Evolutionary conservation across 1,140 invertebrate genomes (phyloP).

Genomic region (Microplitis demolitor): DNA sequence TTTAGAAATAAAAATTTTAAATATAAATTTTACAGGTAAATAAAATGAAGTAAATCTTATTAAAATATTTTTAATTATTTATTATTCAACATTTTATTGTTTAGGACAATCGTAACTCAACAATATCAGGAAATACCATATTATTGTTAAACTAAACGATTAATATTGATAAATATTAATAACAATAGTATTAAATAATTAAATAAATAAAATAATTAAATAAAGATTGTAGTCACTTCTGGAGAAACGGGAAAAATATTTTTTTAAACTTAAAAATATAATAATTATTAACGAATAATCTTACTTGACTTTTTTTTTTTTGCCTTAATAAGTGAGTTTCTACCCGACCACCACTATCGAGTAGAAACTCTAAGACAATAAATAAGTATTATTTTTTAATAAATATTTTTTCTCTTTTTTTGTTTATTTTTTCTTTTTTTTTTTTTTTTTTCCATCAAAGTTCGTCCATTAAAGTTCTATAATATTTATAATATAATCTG

Average conservation of each 20-base stretch:
- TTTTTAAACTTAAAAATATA: constrained; percentile 46
- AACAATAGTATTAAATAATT: constrained; percentile 36
- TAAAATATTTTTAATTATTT: neutral
- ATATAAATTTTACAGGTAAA: neutral
- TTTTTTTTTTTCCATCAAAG: constrained; percentile 26
- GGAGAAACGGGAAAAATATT: constrained; percentile 55
- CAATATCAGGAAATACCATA: constrained; percentile 45
- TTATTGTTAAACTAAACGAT: constrained; percentile 41
- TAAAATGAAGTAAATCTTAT: neutral
- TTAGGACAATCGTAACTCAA: constrained; percentile 47
- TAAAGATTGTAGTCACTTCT: constrained; percentile 57
- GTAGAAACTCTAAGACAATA: constrained; percentile 47
- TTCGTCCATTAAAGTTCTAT: no score
- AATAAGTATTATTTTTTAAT: constrained; percentile 8
- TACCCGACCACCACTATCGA: constrained; percentile 59
- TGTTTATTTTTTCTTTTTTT: constrained; percentile 28
- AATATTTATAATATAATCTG: no score
- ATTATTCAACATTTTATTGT: neutral
- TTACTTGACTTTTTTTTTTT: constrained; percentile 53
- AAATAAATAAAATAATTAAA: constrained; percentile 48
- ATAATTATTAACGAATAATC: constrained; percentile 44
- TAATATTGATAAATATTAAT: constrained; percentile 39
- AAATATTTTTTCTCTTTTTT: constrained; percentile 31
- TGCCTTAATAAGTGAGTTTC: constrained; percentile 43
- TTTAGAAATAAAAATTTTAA: neutral